These are phyloP conservation scores for Agonopterix alstromeriana DNA, from an alignment of 2,888 invertebrate species.

Conservation along the genomic window DNA sequence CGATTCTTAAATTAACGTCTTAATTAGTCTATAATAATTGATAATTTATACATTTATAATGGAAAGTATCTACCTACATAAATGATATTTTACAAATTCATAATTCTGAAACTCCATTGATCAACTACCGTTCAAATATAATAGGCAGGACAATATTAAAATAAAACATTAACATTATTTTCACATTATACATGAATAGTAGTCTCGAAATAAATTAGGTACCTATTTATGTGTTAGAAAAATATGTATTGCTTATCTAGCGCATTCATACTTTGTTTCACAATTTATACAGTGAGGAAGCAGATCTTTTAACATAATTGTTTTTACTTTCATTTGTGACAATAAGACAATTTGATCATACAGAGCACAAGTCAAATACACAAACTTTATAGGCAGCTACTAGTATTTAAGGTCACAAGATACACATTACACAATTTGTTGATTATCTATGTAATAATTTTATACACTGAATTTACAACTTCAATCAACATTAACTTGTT, in stretches of 20 bases:
- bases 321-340: constrained; percentile 38
- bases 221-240: constrained; percentile 22
- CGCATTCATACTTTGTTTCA: constrained; percentile 29
- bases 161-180: constrained; percentile 17
- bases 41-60: constrained; percentile 57
- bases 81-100: constrained; percentile 47
- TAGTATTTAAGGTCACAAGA: constrained; percentile 11
- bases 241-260: constrained; percentile 17
- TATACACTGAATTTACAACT: constrained; percentile 57
- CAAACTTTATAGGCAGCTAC: constrained; percentile 29
- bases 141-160: constrained; percentile 37
- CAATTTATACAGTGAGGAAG: constrained; percentile 37
- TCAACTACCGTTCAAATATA: constrained; percentile 37
- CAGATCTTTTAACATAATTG: constrained; percentile 38
- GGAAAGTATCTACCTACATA: constrained; percentile 50
- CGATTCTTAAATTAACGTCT: constrained; percentile 47
- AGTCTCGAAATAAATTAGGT: constrained; percentile 20
- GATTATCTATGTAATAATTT: constrained; percentile 30
- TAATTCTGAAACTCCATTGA: constrained; percentile 38
- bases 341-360: constrained; percentile 31
- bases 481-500: constrained; percentile 31
- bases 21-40: constrained; percentile 50
- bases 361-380: constrained; percentile 37
- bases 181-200: constrained; percentile 17
- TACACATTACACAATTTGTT: constrained; percentile 35